Percentiles rank a stretch among this genome's conserved stretches.
Evolutionary conservation across 2,888 invertebrate species (phyloP).

Genomic region (Yponomeuta plumbellus): DNA sequence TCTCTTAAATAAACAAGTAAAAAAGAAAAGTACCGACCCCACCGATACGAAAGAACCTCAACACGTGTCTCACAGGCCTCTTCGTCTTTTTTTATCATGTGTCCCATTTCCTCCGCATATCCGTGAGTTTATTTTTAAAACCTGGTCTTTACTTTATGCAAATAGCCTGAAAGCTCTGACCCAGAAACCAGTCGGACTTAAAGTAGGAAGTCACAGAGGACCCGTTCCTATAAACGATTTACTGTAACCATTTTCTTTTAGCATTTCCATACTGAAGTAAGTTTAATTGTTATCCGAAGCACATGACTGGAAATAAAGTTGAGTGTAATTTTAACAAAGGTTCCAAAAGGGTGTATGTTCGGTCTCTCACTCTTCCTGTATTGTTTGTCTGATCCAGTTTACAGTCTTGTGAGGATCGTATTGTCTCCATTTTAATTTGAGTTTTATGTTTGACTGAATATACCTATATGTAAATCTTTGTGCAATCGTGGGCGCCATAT

Average conservation of each 20-base stretch:
- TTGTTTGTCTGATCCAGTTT: neutral
- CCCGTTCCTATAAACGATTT: neutral
- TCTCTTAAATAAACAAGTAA: neutral
- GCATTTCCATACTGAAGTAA: neutral
- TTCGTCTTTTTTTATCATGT: conserved; percentile 1
- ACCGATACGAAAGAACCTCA: conserved; percentile 3
- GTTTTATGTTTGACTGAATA: conserved; percentile 1
- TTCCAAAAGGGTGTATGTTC: neutral
- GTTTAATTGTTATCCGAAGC: no score
- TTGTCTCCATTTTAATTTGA: neutral
- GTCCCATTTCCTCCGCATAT: conserved; percentile 13
- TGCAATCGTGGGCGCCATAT: neutral
- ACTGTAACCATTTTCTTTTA: neutral
- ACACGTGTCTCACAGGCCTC: conserved; percentile 1
- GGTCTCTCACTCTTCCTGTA: neutral
- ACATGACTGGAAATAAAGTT: no score
- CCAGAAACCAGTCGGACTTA: conserved; percentile 36
- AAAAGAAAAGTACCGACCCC: neutral
- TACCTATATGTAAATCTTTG: conserved; percentile 3
- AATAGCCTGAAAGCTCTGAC: conserved; percentile 62
- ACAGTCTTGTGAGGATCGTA: neutral
- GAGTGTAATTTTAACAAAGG: neutral
- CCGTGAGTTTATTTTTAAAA: conserved; percentile 9
- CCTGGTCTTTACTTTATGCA: conserved; percentile 40
- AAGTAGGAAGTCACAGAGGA: neutral